Evolutionary conservation across 2,113 vertebrate genomes (phyloP).

Genomic region (Typhlomys cinereus): DNA sequence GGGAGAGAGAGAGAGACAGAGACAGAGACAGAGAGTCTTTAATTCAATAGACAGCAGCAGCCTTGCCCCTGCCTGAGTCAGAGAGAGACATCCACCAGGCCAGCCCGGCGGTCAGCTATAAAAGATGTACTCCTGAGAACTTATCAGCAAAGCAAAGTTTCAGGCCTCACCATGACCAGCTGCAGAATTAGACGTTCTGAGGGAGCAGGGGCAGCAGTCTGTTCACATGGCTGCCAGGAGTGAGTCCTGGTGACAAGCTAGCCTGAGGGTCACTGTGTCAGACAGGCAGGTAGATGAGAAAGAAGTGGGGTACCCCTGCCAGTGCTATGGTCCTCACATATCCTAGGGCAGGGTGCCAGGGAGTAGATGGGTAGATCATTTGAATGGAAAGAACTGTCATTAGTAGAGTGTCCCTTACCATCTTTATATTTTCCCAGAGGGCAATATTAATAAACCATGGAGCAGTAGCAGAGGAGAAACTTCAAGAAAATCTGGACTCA

Average conservation of each 20-base stretch:
- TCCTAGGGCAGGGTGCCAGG: too few relatives aligned
- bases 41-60: not conserved
- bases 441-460: not conserved
- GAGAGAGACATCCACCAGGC: not conserved
- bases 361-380: not conserved
- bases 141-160: not conserved
- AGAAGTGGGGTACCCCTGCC: not conserved
- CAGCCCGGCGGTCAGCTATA: not conserved
- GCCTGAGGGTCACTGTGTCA: not conserved
- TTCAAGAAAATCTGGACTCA: not conserved
- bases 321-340: not conserved
- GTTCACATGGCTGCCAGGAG: not conserved
- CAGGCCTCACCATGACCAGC: not conserved
- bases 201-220: not conserved
- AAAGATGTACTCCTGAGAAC: not conserved
- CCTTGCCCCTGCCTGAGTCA: not conserved
- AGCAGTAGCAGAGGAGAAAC: not conserved
- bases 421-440: not conserved
- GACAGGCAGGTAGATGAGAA: not conserved
- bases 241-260: not conserved
- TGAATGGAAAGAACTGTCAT: not conserved
- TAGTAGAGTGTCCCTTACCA: not conserved
- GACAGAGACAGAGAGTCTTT: too few relatives aligned
- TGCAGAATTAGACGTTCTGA: not conserved
- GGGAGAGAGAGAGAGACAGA: too few relatives aligned